Percentiles rank a stretch among this genome's conserved stretches.
Evolutionary conservation across 1,140 invertebrate genomes (phyloP).

Genomic region (Scaptodrosophila lebanonensis): DNA sequence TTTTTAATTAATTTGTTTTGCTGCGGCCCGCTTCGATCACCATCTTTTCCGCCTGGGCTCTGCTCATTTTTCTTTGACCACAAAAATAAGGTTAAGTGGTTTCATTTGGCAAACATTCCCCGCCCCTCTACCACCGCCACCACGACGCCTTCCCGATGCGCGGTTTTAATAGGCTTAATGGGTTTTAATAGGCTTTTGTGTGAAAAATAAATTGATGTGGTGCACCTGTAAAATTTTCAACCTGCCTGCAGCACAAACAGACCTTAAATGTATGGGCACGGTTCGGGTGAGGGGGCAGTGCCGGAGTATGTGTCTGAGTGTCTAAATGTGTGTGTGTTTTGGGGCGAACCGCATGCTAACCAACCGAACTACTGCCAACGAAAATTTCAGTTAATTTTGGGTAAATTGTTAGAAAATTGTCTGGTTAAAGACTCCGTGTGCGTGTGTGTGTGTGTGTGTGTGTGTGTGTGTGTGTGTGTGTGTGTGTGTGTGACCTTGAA

Average conservation of each 20-base stretch:
- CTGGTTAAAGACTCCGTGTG: conserved; percentile 20
- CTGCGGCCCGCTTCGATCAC: conserved; percentile 34
- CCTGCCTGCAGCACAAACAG: conserved; percentile 37
- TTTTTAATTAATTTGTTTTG: conserved; percentile 73
- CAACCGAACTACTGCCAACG: conserved; percentile 13
- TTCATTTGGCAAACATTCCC: conserved; percentile 70
- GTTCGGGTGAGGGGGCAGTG: conserved; percentile 7
- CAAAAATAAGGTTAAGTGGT: conserved; percentile 69
- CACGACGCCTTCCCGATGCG: conserved; percentile 46
- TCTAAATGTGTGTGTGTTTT: conserved; percentile 31
- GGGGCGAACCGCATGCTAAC: conserved; percentile 57
- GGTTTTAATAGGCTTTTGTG: conserved; percentile 73
- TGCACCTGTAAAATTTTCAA: conserved; percentile 70
- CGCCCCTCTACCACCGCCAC: conserved; percentile 11
- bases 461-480: no score
- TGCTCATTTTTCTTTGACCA: conserved; percentile 43
- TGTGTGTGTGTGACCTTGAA: background rate
- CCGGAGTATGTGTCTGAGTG: background rate
- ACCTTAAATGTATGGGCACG: conserved; percentile 18
- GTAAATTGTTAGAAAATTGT: conserved; percentile 67
- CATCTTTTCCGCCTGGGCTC: background rate
- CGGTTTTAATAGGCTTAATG: conserved; percentile 52
- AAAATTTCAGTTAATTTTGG: conserved; percentile 61
- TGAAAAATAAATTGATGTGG: conserved; percentile 73
- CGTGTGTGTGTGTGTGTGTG: conserved; percentile 14